Percentiles rank a stretch among this genome's conserved stretches.
These are phyloP conservation scores for Heliornis fulica DNA, from an alignment of 2,113 vertebrate genomes.

Conservation along the genomic window DNA sequence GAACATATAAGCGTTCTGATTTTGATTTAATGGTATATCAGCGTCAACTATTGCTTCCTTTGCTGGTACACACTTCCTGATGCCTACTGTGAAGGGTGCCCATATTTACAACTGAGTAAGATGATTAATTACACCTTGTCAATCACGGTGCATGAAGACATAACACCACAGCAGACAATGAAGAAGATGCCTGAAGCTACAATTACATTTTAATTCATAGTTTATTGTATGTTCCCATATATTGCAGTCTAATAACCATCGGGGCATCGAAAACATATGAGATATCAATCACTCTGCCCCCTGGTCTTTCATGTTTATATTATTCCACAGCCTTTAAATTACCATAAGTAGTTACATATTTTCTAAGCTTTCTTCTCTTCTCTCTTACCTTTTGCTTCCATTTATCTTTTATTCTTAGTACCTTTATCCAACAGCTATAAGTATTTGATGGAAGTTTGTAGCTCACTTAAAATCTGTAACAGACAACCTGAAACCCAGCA, in stretches of 20 bases:
- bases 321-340: slow-evolving; percentile 62
- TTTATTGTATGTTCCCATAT: slow-evolving; percentile 81
- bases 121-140: slow-evolving; percentile 88
- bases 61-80: slow-evolving; percentile 82
- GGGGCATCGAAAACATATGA: slow-evolving; percentile 70
- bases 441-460: slow-evolving; percentile 74
- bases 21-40: slow-evolving; percentile 81
- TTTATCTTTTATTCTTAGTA: slow-evolving; percentile 65
- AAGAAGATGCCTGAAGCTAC: slow-evolving; percentile 81
- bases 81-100: slow-evolving; percentile 82
- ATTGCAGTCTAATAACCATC: slow-evolving; percentile 79
- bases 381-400: slow-evolving; percentile 63
- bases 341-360: slow-evolving; percentile 57
- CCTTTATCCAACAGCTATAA: slow-evolving; percentile 65
- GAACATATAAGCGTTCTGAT: slow-evolving; percentile 70
- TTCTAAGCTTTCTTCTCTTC: slow-evolving; percentile 53
- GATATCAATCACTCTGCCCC: slow-evolving; percentile 79
- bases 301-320: slow-evolving; percentile 63
- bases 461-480: slow-evolving; percentile 74
- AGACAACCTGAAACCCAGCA: slow-evolving; percentile 79
- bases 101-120: slow-evolving; percentile 85
- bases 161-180: slow-evolving; percentile 83
- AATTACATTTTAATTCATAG: slow-evolving; percentile 82
- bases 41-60: slow-evolving; percentile 79
- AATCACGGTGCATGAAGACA: slow-evolving; percentile 86